Evolutionary conservation across 2,888 invertebrate genomes (phyloP).

Genomic region (Lycocerus yunnanus): DNA sequence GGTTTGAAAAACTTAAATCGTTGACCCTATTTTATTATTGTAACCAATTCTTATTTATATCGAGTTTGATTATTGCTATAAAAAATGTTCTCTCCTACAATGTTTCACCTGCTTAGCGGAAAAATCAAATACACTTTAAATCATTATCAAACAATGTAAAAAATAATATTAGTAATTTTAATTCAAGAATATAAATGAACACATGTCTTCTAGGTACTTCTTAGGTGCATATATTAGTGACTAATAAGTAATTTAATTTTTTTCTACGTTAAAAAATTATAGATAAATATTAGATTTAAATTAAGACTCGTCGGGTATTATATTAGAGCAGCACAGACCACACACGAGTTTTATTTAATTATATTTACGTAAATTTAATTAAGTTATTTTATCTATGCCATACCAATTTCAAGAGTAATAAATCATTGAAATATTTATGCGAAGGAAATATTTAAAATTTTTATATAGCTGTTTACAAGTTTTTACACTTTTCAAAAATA

Average conservation of each 20-base stretch:
- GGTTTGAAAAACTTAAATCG: conserved; percentile 8
- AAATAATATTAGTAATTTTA: conserved; percentile 43
- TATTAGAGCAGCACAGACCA: conserved; percentile 16
- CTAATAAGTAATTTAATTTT: conserved; percentile 31
- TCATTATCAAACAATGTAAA: conserved; percentile 35
- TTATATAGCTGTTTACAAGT: not conserved
- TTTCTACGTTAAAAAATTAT: conserved; percentile 18
- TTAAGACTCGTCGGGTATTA: not conserved
- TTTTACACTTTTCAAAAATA: not conserved
- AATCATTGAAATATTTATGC: not conserved
- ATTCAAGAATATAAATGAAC: conserved; percentile 47
- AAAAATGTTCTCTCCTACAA: not conserved
- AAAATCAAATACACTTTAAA: conserved; percentile 42
- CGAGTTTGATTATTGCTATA: not conserved
- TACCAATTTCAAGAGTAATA: conserved; percentile 18
- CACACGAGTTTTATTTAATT: conserved; percentile 30
- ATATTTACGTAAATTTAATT: conserved; percentile 28
- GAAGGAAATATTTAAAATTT: not conserved
- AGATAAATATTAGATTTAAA: conserved; percentile 22
- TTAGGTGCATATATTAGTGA: conserved; percentile 28
- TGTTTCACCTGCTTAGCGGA: conserved; percentile 37
- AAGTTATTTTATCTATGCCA: conserved; percentile 28
- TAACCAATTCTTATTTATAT: not conserved
- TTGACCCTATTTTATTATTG: not conserved
- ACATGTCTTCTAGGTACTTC: conserved; percentile 37